Percentiles rank a stretch among this genome's conserved stretches.
Evolutionary conservation across 2,113 vertebrate genomes (phyloP).

Genomic region (Podarcis raffonei): DNA sequence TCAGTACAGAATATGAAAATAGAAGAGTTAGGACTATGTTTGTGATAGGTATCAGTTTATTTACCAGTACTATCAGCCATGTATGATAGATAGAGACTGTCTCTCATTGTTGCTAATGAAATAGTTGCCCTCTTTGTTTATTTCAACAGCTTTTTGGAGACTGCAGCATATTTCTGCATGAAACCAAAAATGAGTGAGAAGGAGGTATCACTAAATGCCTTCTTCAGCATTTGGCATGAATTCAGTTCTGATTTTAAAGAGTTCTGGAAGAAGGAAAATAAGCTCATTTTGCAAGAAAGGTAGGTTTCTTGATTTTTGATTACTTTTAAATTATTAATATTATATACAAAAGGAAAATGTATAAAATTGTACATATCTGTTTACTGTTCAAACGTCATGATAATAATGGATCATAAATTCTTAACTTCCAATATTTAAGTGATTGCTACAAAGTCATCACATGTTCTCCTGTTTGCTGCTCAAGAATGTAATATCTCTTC

Average conservation of each 20-base stretch:
- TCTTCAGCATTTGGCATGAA: slow-evolving; percentile 97
- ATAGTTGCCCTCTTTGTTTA: slow-evolving; percentile 51
- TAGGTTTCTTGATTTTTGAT: slow-evolving; percentile 74
- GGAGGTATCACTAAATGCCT: slow-evolving; percentile 90
- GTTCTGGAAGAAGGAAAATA: slow-evolving; percentile 97
- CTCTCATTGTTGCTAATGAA: slow-evolving; percentile 36
- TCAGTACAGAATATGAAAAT: neutral
- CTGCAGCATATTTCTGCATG: slow-evolving; percentile 90
- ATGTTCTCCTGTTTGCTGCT: neutral
- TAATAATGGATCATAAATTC: neutral
- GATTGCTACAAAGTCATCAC: neutral
- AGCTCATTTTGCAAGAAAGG: slow-evolving; percentile 93
- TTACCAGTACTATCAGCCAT: slow-evolving; percentile 21
- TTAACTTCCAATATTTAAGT: neutral
- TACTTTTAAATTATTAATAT: slow-evolving; percentile 32
- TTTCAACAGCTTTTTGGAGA: slow-evolving; percentile 91
- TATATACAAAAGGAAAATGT: slow-evolving; percentile 23
- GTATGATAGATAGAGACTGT: slow-evolving; percentile 24
- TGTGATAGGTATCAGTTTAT: slow-evolving; percentile 15
- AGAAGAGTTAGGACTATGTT: neutral
- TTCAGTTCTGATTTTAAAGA: slow-evolving; percentile 98
- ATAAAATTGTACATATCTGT: neutral
- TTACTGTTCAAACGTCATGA: neutral
- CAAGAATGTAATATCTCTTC: neutral
- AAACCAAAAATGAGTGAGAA: slow-evolving; percentile 95